A percentile compares a stretch with the other conserved stretches of the same genome.
Conservation (phyloP, 2,888 invertebrate species). For the Polydrusus pterygomalis region DNA sequence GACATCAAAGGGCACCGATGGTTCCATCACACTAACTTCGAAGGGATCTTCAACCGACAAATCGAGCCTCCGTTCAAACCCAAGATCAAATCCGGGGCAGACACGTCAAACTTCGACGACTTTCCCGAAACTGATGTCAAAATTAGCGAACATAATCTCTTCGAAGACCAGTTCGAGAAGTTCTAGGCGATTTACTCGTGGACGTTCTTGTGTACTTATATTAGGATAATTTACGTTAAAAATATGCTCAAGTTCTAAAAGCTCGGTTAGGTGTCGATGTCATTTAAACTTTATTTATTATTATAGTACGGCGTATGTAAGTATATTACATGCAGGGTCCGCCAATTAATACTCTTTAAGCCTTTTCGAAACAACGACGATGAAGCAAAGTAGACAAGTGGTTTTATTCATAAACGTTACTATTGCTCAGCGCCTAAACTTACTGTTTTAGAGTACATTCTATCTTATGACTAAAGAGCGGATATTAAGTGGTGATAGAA, state of each 20-base stretch:
- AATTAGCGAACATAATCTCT: constrained; percentile 73
- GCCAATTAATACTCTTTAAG: no score
- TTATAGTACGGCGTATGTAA: no score
- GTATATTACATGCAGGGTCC: no score
- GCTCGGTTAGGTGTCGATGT: no score
- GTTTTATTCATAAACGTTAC: no score
- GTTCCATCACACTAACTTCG: constrained; percentile 90
- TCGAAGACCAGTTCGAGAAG: constrained; percentile 79
- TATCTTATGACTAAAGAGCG: no score
- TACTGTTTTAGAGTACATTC: no score
- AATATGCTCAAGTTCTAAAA: neutral
- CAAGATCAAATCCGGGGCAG: constrained; percentile 74
- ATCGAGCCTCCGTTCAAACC: constrained; percentile 79
- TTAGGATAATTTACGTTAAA: constrained; percentile 3
- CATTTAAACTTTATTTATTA: no score
- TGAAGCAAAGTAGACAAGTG: no score
- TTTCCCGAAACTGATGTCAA: constrained; percentile 69
- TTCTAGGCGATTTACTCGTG: constrained; percentile 72
- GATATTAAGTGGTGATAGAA: no score
- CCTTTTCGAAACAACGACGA: no score
- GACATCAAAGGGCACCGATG: constrained; percentile 94
- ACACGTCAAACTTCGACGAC: constrained; percentile 83
- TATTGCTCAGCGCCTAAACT: no score
- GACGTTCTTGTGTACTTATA: constrained; percentile 8
- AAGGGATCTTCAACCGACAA: constrained; percentile 85